Base-by-base conservation (phyloP, 2,888 invertebrate genomes). In the Idaea biselata region DNA sequence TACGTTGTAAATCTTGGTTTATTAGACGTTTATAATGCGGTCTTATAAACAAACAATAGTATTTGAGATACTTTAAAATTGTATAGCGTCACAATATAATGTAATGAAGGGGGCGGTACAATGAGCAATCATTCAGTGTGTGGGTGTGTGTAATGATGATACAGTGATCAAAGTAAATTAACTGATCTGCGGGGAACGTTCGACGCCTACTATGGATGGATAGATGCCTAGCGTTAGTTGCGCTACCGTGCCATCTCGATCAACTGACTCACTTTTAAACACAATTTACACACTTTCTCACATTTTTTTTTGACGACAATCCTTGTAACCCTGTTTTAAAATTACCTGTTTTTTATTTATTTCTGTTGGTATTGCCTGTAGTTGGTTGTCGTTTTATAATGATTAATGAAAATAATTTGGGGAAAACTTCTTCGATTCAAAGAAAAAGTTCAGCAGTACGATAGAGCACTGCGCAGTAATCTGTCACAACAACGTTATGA, bases 91-190 rank as follows among this genome's bases (percentile, higher is more conserved):
- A 71, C 69, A 67, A 67, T 65, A 68, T 68, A 72, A 75, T 74
- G 79, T 69, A 69, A 67, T 67, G 61, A 79, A 79, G 76, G 77
- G 56, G 76, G 79, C 78, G 78, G 74, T 71, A 74, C 79, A 74
- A 74, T 78, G 77, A 73, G 75, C 76, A 76, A 78, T 78, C 78
- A 76, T 80, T 79, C 77, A 74, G 72, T 67, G 72, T 73, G 79
- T 80, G 74, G 78, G 77, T 74, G 78, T 74, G 76, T 78, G 76
- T 75, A 73, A 74, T 74, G 70, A 44, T 44, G 17, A 56, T 78
- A 77, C 73, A 74, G 71, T 75, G 77, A 80, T 80, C 81, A 77
- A 80, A 79, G 77, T 74, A 75, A 76, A 78, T 76, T 77, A 74
- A 76, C 71, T 75, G 73, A 80, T 79, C 74, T 75, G 76, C 73